phyloP scores from a whole-genome alignment of 1,140 invertebrate genomes.

The Epicauta chinensis region DNA sequence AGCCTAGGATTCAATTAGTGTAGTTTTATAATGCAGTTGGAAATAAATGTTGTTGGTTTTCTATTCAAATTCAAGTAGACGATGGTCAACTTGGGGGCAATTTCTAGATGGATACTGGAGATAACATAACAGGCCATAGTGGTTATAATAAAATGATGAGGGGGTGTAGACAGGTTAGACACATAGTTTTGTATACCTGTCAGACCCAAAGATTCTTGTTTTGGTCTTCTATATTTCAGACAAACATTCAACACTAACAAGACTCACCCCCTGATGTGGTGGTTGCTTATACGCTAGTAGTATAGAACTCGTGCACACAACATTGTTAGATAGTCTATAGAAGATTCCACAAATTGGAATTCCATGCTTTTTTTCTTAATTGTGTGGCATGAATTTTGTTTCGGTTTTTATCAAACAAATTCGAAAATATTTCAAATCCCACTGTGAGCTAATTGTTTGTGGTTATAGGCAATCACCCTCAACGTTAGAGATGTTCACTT shows the following conservation, averaged over 20 bases:
- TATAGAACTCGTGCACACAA: constrained; percentile 5
- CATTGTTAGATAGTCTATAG: constrained; percentile 3
- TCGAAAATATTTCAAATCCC: constrained; percentile 2
- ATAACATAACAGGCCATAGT: too few relatives aligned
- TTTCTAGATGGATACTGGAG: too few relatives aligned
- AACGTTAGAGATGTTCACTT: constrained; percentile 2
- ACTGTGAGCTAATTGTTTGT: constrained; percentile 15
- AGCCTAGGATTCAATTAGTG: too few relatives aligned
- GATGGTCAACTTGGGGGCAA: too few relatives aligned
- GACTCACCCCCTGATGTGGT: constrained; percentile 10
- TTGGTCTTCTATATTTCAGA: not conserved
- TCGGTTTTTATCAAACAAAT: constrained; percentile 2
- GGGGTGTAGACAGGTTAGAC: constrained; percentile 9
- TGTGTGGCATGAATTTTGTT: constrained; percentile 5
- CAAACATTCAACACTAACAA: constrained; percentile 12
- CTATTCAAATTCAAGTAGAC: too few relatives aligned
- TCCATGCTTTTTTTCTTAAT: constrained; percentile 2
- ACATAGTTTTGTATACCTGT: constrained; percentile 7
- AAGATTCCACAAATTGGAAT: constrained; percentile 10
- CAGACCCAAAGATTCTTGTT: constrained; percentile 13
- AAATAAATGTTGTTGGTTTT: too few relatives aligned
- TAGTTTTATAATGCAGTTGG: too few relatives aligned
- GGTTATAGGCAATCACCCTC: not conserved
- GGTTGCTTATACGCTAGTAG: not conserved
- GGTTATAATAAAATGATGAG: constrained; percentile 13